Evolutionary conservation across 2,797 vertebrate genomes (phyloP), one percentile per base, ranked within the genome.

Genomic region (Leontocebus nigricollis): DNA sequence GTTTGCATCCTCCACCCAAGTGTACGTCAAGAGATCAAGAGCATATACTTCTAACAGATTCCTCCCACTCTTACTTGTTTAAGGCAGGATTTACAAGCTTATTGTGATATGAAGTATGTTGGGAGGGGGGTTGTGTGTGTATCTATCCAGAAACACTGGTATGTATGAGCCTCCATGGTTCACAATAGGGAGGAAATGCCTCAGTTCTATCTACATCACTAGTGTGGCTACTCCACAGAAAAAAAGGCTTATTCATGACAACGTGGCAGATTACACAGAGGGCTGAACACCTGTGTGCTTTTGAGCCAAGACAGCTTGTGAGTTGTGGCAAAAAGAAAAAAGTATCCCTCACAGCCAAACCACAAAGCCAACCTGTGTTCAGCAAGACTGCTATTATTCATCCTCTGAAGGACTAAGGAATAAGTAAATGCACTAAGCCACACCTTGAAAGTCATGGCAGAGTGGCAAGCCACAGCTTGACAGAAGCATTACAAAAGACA

Each of bases 321-420:
- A 85, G 64, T 19, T 57, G 61, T 76, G n/a, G 82, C 33, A 70
- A 72, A 57, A 9, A 27, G 52, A 14, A 2, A 73, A 27, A 85
- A 76, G 33, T 33, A 61, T 7, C n/a, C 10, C 52, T 72, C 22
- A 39, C 0, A 26, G 82, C 93, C 92, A 88, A 94, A 93, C 88
- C 88, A 96, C 93, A 95, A 90, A 95, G 96, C 90, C 48, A 90
- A 90, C 26, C 76, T 93, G 72, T 94, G 89, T 82, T 95, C 46
- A 20, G 41, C 67, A 93, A 84, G 92, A 85, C 48, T 90, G 84
- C 83, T 70, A 67, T 95, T 93, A 93, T 64, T 93, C 93, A 88
- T 44, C 59, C 86, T 91, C 88, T 87, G 72, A 95, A 85, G 96
- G 80, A 72, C 94, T 61, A 27, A 88, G 82, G 87, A 93, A 61